Conservation (phyloP, 1,140 invertebrate genomes). For the Batillaria attramentaria region DNA sequence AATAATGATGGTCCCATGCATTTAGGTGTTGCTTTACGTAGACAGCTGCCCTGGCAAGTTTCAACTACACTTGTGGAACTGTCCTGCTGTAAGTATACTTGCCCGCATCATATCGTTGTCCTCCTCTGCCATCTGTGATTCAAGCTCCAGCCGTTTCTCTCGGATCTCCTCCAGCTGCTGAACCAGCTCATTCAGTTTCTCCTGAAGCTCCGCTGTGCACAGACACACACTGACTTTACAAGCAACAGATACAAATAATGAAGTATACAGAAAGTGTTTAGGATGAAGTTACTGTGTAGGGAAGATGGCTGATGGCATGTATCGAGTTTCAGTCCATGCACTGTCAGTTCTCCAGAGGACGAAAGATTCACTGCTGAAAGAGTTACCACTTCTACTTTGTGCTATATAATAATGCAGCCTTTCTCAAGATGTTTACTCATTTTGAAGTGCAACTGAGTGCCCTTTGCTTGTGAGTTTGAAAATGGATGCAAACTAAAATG, state of each 20-base stretch:
- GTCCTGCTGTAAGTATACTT: neutral
- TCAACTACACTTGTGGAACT: no score
- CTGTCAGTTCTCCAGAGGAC: no score
- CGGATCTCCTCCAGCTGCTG: conserved; percentile 58
- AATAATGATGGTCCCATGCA: neutral
- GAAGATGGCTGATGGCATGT: neutral
- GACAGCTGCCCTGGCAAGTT: no score
- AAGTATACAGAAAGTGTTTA: neutral
- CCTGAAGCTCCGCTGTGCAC: conserved; percentile 47
- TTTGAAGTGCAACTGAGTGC: no score
- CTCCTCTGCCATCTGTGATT: conserved; percentile 49
- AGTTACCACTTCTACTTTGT: no score
- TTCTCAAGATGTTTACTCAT: no score
- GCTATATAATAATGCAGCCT: no score
- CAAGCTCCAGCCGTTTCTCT: conserved; percentile 45
- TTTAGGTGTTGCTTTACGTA: no score
- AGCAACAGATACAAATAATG: neutral
- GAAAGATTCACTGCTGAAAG: no score
- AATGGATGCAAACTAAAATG: no score
- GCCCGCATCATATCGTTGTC: conserved; percentile 48
- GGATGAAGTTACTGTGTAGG: neutral
- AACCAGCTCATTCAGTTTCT: conserved; percentile 51
- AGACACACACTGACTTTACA: neutral
- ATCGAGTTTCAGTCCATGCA: neutral
- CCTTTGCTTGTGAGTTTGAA: no score